These are phyloP conservation scores for Saguinus imperator DNA, from an alignment of 2,113 vertebrate species.

Conservation along the genomic window DNA sequence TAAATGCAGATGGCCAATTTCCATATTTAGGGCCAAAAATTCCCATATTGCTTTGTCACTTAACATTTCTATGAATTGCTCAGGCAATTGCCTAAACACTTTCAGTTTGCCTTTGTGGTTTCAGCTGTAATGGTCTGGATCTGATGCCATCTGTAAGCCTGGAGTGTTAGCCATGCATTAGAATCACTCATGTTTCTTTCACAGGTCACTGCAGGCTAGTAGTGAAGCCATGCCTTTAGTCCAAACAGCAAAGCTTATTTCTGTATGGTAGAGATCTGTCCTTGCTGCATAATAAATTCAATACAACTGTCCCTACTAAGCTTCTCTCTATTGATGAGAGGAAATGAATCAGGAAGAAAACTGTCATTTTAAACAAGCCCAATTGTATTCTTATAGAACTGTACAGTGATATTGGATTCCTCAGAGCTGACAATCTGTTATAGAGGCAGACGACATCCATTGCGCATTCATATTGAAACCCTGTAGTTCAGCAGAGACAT, in stretches of 20 bases:
- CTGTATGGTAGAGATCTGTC: background rate
- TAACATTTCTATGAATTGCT: background rate
- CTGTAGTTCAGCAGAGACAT: background rate
- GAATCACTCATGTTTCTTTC: slow-evolving; percentile 34
- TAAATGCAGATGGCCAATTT: background rate
- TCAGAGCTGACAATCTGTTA: background rate
- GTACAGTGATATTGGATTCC: background rate
- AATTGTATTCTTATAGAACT: background rate
- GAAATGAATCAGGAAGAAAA: background rate
- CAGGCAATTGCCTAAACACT: background rate
- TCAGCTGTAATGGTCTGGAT: slow-evolving; percentile 32
- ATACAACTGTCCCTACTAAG: background rate
- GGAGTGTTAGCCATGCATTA: slow-evolving; percentile 30
- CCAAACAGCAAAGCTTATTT: slow-evolving; percentile 19
- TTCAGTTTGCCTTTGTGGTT: slow-evolving; percentile 27
- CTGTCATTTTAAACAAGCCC: slow-evolving; percentile 16
- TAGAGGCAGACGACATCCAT: background rate
- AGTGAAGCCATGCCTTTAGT: background rate
- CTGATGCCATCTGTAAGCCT: slow-evolving; percentile 26
- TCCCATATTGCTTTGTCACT: background rate
- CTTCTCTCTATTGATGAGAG: background rate
- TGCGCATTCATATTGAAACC: slow-evolving; percentile 32
- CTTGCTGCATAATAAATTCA: slow-evolving; percentile 9
- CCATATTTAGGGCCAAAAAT: background rate
- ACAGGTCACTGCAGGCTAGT: slow-evolving; percentile 29